These are phyloP conservation scores for Ochotona curzoniae DNA, from an alignment of 2,113 vertebrate species.

Conservation along the genomic window DNA sequence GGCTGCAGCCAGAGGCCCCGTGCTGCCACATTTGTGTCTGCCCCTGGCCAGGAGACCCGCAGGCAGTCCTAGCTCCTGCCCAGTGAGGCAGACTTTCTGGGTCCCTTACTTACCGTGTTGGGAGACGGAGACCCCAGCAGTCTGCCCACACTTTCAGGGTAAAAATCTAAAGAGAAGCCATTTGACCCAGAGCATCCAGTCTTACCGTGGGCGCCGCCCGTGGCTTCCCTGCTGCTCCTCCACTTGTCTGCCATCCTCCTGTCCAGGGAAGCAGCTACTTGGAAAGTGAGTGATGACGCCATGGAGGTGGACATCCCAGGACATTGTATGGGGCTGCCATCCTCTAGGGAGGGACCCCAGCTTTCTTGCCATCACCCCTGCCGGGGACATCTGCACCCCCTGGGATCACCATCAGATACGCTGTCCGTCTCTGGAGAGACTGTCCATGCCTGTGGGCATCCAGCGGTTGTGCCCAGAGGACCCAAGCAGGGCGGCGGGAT, in stretches of 20 bases:
- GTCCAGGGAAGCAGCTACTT: too few species aligned
- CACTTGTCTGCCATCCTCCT: neutral
- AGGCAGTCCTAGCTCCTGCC: neutral
- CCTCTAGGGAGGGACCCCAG: neutral
- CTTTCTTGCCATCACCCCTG: neutral
- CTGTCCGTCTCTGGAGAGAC: neutral
- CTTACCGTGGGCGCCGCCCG: too few species aligned
- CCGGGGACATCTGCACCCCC: neutral
- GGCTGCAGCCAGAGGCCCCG: neutral
- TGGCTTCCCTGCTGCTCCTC: fast-evolving
- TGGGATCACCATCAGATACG: neutral
- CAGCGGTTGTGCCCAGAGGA: neutral
- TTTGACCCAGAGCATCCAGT: neutral
- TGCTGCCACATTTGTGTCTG: too few species aligned
- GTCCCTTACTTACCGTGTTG: fast-evolving
- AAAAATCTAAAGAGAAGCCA: neutral
- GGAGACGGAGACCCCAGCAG: neutral
- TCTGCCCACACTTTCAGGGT: neutral
- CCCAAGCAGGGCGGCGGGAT: neutral
- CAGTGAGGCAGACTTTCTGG: fast-evolving
- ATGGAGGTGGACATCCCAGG: neutral
- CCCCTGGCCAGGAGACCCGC: neutral
- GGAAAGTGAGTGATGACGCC: too few species aligned
- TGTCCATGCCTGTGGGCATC: neutral
- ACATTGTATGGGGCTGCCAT: too few species aligned